These are phyloP conservation scores for Nomada flava DNA, from an alignment of 2,888 invertebrate genomes.

Conservation along the genomic window DNA sequence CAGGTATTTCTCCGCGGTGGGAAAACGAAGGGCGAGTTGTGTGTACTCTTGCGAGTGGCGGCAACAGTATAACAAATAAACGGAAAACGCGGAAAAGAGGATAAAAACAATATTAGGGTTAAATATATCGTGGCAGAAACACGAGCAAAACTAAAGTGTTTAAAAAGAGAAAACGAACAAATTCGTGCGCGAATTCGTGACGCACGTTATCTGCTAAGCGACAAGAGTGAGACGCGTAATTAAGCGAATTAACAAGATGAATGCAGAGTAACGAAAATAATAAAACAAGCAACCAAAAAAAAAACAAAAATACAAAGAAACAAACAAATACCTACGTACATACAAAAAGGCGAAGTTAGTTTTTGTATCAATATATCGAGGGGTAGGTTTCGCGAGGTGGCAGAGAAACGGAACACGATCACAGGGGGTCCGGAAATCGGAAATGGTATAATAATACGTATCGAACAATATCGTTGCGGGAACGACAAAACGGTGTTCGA, in stretches of 20 bases:
- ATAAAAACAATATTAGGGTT: slow-evolving; percentile 64
- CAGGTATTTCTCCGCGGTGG: slow-evolving; percentile 6
- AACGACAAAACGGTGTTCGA: not conserved
- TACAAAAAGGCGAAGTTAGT: slow-evolving; percentile 63
- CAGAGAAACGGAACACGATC: slow-evolving; percentile 35
- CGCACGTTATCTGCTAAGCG: slow-evolving; percentile 71
- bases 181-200: slow-evolving; percentile 71
- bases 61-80: not conserved
- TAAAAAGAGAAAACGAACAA: slow-evolving; percentile 37
- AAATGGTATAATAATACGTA: slow-evolving; percentile 69
- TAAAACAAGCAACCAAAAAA: slow-evolving; percentile 21
- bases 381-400: slow-evolving; percentile 46
- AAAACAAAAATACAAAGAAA: slow-evolving; percentile 46
- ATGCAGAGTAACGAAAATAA: slow-evolving; percentile 16
- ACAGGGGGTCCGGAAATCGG: slow-evolving; percentile 75
- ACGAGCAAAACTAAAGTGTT: slow-evolving; percentile 20
- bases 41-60: not conserved
- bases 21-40: not conserved
- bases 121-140: slow-evolving; percentile 41
- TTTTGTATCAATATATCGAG: slow-evolving; percentile 68
- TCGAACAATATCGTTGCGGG: slow-evolving; percentile 5
- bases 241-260: slow-evolving; percentile 45
- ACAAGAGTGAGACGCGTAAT: slow-evolving; percentile 72
- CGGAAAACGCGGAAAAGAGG: not conserved
- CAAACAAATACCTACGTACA: slow-evolving; percentile 4